phyloP scores from a whole-genome alignment of 2,797 vertebrate genomes.

The Avahi laniger region DNA sequence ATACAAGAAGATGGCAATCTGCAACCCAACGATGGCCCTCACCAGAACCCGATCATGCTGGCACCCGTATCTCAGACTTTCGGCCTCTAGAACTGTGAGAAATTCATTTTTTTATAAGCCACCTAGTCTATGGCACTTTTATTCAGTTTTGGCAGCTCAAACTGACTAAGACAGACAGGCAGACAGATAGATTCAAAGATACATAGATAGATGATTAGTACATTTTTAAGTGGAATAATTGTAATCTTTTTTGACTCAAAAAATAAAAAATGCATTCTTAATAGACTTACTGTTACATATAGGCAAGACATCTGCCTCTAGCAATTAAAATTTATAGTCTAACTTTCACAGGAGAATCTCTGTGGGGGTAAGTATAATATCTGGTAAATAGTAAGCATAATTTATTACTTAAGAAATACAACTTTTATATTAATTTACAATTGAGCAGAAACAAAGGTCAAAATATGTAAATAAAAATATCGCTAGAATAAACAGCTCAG shows the following conservation, averaged over 20 bases:
- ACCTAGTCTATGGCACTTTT: not conserved
- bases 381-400: slow-evolving; percentile 38
- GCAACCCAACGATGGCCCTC: not conserved
- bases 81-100: not conserved
- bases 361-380: not conserved
- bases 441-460: slow-evolving; percentile 38
- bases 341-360: not conserved
- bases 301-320: not conserved
- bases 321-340: slow-evolving; percentile 38
- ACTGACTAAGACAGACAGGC: not conserved
- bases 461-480: slow-evolving; percentile 55
- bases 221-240: not conserved
- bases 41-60: not conserved
- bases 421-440: slow-evolving; percentile 62
- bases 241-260: slow-evolving; percentile 35
- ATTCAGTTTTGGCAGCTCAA: not conserved
- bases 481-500: slow-evolving; percentile 46
- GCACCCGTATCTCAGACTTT: not conserved
- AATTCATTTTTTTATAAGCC: not conserved
- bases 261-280: slow-evolving; percentile 36
- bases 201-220: not conserved
- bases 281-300: slow-evolving; percentile 22
- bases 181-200: not conserved
- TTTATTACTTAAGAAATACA: slow-evolving; percentile 42
- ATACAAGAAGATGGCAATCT: not conserved